Percentiles rank a stretch among this genome's conserved stretches.
Conservation (phyloP, 1,140 invertebrate genomes). For the Drosophila jambulina region DNA sequence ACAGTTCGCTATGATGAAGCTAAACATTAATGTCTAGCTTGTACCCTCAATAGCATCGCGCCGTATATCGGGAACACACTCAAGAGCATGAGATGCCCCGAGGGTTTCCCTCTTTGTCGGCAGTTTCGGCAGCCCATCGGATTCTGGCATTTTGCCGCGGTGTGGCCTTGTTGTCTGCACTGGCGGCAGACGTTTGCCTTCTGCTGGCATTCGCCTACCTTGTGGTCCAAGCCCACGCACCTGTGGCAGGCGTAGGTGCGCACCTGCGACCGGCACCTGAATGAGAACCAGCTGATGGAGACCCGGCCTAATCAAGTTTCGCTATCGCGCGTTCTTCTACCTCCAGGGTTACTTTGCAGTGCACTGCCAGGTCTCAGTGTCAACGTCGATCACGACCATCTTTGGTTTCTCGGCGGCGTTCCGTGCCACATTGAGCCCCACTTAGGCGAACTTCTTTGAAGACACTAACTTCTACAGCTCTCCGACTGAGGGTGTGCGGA, state of each 20-base stretch:
- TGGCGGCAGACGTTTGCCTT: not conserved
- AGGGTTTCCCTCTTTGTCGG: not conserved
- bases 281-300: not conserved
- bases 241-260: not conserved
- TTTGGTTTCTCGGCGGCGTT: not conserved
- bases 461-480: not conserved
- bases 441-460: not conserved
- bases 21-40: no score
- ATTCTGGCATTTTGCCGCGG: no score
- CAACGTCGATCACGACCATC: not conserved
- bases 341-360: not conserved
- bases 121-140: no score
- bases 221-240: not conserved
- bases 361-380: not conserved
- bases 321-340: not conserved
- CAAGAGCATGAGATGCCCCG: not conserved
- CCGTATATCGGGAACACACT: not conserved
- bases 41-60: not conserved
- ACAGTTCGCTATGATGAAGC: not conserved
- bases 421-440: not conserved
- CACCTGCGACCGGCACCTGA: not conserved
- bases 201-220: not conserved
- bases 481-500: not conserved
- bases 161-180: not conserved
- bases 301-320: not conserved